Base-by-base conservation (phyloP, 2,888 invertebrate genomes). In the Stenotaenia linearis region DNA sequence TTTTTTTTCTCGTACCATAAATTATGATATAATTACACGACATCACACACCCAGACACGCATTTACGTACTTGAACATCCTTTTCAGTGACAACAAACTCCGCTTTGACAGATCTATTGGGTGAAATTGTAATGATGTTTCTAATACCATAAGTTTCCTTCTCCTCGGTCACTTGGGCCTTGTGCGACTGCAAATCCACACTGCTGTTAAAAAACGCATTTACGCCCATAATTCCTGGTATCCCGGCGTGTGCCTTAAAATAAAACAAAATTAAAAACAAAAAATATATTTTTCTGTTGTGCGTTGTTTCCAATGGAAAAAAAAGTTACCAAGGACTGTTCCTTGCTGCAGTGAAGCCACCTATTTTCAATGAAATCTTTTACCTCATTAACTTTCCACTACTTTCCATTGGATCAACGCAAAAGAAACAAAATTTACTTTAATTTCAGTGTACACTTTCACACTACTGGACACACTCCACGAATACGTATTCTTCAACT, bases 81-180 rank as follows among this genome's bases (percentile, higher is more conserved):
- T 75, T 75, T 75, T 75, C 76, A 6, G 76, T 75, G 5, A 75
- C 76, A 30, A 75, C 32, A 18, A 75, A 75, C n/a, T 75, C 76
- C 9, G 76, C 76, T n/a, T 75, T 75, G 32, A 75, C 76, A 7
- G 76, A 75, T 75, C 30, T 75, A 28, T 32, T 21, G 5, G 76
- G 76, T 30, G 76, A 30, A 75, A 75, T 75, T 10, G 76, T 75
- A n/a, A 75, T 75, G 10, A 32, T 75, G n/a, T 75, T 75, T 30
- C 15, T 75, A 2, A 75, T n/a, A 30, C 30, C 32, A 32, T 75
- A 75, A 12, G 3, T 75, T 32, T 75, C 76, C 12, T 5, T 75
- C 21, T 32, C 7, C 32, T 30, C 76, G 3, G 76, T 75, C 2
- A 18, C 10, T 32, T 75, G 76, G 12, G 28, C 7, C 10, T 18